Evolutionary conservation across 2,888 invertebrate genomes (phyloP), one percentile per base, ranked within the genome.

Genomic region (Leucozona laternaria): DNA sequence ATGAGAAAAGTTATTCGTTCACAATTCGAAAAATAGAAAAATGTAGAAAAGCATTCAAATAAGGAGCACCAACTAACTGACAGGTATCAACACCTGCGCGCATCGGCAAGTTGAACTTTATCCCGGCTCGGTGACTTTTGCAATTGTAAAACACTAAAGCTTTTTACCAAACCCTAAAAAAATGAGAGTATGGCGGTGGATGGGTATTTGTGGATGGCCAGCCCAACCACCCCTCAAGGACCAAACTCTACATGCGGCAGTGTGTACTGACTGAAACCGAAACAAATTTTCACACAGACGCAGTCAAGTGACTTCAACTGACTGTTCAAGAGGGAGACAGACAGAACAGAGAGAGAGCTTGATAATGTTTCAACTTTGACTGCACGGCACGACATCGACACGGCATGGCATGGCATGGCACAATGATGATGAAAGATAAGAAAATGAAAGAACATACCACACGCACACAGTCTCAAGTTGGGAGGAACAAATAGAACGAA

Each of bases 81-180:
- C 86, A 86, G 86, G 82, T 86, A 75, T 64, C 70, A 81, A 78
- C 78, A 82, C 86, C 75, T 86, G 86, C 86, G 86, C 86, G 68
- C 53, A 66, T 75, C 53, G 64, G 62, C 78, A 78, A 82, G 75
- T 82, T 82, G 86, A 85, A 85, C 85, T 85, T 85, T 81, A 86
- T 86, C 75, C 82, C 78, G 82, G 86, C 82, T 78, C 71, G 62
- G 64, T 82, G 86, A 81, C 77, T 81, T 86, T 81, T 73, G 72
- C 72, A 62, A 81, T 72, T 72, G 68, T 53, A 53, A 76, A 84
- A 80, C 60, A 55, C 55, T 60, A 73, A 82, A 82, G 82, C 86
- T 82, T 86, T 86, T 71, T 62, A 78, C 48, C 58, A 71, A 77
- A 71, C 68, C 68, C 55, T n/a, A 37, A 68, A 53, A 53, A 58